These are phyloP conservation scores for Ciona savignyi DNA, from an alignment of 23 tunicate species.

Conservation along the genomic window DNA sequence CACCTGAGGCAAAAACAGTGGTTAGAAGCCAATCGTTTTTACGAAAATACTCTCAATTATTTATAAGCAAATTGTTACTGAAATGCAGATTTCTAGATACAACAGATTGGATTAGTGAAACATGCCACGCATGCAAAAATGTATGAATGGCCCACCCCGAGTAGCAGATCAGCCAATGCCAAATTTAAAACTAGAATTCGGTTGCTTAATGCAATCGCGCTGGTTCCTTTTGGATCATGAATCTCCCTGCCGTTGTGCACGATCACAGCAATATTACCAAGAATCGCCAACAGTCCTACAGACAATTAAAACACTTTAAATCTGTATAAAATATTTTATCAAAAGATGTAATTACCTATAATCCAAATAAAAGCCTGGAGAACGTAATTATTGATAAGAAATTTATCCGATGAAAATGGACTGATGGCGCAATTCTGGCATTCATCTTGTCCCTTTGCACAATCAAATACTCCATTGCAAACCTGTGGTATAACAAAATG, in stretches of 20 bases:
- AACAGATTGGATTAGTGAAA: neutral
- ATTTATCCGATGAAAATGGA: conserved; percentile 41
- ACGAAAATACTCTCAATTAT: too few species aligned
- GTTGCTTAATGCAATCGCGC: conserved; percentile 14
- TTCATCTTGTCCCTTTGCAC: conserved; percentile 33
- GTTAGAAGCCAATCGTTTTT: too few species aligned
- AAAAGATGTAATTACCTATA: conserved; percentile 5
- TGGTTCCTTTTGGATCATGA: neutral
- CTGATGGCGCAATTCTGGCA: conserved; percentile 32
- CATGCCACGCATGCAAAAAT: neutral
- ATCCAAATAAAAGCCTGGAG: conserved; percentile 38
- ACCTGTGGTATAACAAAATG: conserved; percentile 16
- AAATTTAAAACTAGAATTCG: conserved; percentile 41
- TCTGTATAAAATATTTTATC: neutral
- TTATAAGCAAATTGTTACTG: too few species aligned
- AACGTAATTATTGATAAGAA: conserved; percentile 6
- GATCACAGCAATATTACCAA: conserved; percentile 34
- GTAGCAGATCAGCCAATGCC: conserved; percentile 20
- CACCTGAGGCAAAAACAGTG: conserved; percentile 10
- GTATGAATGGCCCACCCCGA: conserved; percentile 24
- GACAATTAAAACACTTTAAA: neutral
- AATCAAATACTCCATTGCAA: conserved; percentile 36
- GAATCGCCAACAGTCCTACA: conserved; percentile 26
- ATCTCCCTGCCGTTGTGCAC: conserved; percentile 16
- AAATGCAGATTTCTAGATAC: neutral